These are phyloP conservation scores for Neosalanx taihuensis DNA, from an alignment of 2,797 vertebrate genomes.

Conservation along the genomic window DNA sequence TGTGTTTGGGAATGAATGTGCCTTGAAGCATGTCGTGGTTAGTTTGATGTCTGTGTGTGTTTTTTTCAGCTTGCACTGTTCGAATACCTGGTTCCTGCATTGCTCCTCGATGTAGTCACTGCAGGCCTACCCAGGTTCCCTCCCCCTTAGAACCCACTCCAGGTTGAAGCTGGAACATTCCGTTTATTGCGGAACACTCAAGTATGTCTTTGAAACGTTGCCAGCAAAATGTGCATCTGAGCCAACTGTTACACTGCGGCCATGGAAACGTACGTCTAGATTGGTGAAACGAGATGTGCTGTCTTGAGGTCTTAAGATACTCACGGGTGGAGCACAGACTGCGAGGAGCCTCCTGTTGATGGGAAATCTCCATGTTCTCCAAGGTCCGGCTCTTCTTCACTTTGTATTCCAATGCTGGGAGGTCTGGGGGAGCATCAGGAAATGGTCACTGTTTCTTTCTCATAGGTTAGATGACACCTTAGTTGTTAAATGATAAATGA, in stretches of 20 bases:
- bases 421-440: neutral
- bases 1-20: conserved; percentile 61
- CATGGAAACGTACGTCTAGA: no score
- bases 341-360: no score
- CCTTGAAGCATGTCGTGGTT: conserved; percentile 64
- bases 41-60: conserved; percentile 57
- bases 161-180: neutral
- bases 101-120: conserved; percentile 48
- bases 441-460: conserved; percentile 15
- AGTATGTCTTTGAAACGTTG: neutral
- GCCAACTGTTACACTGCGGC: no score
- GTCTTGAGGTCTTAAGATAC: no score
- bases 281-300: no score
- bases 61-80: conserved; percentile 50
- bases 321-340: no score
- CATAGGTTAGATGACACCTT: conserved; percentile 29
- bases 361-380: no score
- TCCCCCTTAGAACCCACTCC: no score
- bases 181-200: neutral
- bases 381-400: no score
- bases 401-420: no score
- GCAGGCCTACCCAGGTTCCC: conserved; percentile 22
- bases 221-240: neutral
- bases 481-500: conserved; percentile 27
- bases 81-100: conserved; percentile 62